These are phyloP conservation scores for Cacoxenus indagator DNA, from an alignment of 2,888 invertebrate species.

Conservation along the genomic window DNA sequence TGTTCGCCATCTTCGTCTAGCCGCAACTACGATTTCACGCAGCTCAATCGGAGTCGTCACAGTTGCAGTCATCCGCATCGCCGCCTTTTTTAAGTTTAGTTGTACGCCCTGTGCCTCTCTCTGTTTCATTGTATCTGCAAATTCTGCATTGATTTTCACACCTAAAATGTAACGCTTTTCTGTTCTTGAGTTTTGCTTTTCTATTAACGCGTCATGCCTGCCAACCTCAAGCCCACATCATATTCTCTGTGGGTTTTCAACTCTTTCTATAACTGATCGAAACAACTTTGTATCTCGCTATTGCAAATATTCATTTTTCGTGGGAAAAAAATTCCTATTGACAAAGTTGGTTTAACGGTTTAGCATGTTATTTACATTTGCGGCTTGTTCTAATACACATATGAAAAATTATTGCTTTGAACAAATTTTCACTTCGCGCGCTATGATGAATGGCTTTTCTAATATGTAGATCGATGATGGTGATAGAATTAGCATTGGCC, in stretches of 20 bases:
- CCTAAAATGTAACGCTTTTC: slow-evolving; percentile 55
- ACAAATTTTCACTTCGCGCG: background rate
- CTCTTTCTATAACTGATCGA: background rate
- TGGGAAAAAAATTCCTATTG: slow-evolving; percentile 21
- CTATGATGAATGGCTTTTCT: slow-evolving; percentile 10
- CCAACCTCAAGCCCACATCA: slow-evolving; percentile 8
- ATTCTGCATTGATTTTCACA: slow-evolving; percentile 45
- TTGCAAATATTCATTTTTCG: slow-evolving; percentile 13
- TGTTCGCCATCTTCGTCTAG: background rate
- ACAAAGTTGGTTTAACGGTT: slow-evolving; percentile 20
- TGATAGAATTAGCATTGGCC: too few species aligned
- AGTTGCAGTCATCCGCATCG: background rate
- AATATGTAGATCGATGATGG: background rate
- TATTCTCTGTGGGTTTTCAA: background rate
- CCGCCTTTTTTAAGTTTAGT: background rate
- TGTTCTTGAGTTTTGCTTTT: slow-evolving; percentile 43
- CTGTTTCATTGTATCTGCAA: slow-evolving; percentile 13
- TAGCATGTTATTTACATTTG: slow-evolving; percentile 5
- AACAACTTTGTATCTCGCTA: background rate
- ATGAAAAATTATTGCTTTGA: slow-evolving; percentile 12
- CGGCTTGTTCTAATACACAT: slow-evolving; percentile 12
- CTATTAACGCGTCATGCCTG: slow-evolving; percentile 49
- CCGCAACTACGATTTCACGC: background rate
- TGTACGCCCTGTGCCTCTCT: background rate
- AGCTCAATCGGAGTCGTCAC: background rate